These are phyloP conservation scores for Meriones psammophilus DNA, from an alignment of 2,797 vertebrate species.

Conservation along the genomic window DNA sequence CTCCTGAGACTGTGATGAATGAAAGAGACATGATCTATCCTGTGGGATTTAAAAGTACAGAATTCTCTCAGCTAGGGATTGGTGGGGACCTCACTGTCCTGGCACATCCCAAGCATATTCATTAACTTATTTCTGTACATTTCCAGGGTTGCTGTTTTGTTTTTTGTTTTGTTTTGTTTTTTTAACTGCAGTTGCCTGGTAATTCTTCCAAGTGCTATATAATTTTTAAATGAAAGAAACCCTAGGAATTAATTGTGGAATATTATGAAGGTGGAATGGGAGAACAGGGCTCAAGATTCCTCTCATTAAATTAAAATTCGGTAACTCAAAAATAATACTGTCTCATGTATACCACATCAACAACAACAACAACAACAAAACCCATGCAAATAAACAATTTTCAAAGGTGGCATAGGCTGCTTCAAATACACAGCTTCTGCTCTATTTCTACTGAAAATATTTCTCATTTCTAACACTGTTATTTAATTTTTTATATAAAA, in stretches of 20 bases:
- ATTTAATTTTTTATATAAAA: conserved; percentile 65
- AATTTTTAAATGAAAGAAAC: conserved; percentile 63
- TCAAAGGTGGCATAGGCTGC: neutral
- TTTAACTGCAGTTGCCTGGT: conserved; percentile 29
- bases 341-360: neutral
- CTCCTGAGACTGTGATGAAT: conserved; percentile 79
- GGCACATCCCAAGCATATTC: conserved; percentile 54
- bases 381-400: neutral
- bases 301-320: conserved; percentile 49
- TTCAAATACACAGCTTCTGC: conserved; percentile 13
- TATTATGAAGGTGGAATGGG: neutral
- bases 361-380: conserved; percentile 19
- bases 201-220: conserved; percentile 44
- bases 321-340: neutral
- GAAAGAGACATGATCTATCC: conserved; percentile 71
- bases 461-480: conserved; percentile 51
- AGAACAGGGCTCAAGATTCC: conserved; percentile 1
- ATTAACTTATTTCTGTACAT: conserved; percentile 69
- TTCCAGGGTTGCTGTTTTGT: conserved; percentile 3
- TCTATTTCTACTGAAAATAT: conserved; percentile 60
- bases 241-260: conserved; percentile 42
- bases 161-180: neutral
- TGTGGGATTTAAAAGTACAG: conserved; percentile 69
- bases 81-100: conserved; percentile 46
- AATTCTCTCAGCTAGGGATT: conserved; percentile 70